Evolutionary conservation across 2,888 invertebrate species (phyloP).

Genomic region (Cryptocephalus primarius): DNA sequence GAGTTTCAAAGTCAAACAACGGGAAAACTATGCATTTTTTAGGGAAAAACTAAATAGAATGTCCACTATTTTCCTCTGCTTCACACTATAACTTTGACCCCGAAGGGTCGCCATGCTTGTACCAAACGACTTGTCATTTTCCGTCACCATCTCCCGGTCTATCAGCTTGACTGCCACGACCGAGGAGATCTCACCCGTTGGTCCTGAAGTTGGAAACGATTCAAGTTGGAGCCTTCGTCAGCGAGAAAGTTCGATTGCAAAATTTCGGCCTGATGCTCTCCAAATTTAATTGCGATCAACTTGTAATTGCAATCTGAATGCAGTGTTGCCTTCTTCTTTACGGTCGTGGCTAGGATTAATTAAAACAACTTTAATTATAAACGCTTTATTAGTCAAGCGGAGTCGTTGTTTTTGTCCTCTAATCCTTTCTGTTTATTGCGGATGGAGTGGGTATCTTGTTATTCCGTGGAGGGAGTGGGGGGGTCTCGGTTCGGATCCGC

Average conservation of each 20-base stretch:
- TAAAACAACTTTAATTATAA: constrained; percentile 26
- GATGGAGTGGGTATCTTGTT: constrained; percentile 1
- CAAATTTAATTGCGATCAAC: constrained; percentile 33
- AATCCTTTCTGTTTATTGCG: constrained; percentile 6
- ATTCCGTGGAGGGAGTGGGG: not conserved
- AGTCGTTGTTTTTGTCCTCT: constrained; percentile 8
- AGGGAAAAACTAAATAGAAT: too few relatives aligned
- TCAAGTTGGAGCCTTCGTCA: constrained; percentile 12
- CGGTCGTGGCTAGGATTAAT: constrained; percentile 23
- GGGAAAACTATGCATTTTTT: too few relatives aligned
- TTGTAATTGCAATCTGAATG: constrained; percentile 32
- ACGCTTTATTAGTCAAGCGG: constrained; percentile 19
- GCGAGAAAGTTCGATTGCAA: constrained; percentile 21
- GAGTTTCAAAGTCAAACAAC: too few relatives aligned
- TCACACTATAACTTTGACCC: too few relatives aligned
- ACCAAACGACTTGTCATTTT: too few relatives aligned
- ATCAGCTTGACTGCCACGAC: too few relatives aligned
- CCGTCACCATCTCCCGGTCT: too few relatives aligned
- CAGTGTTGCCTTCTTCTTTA: constrained; percentile 23
- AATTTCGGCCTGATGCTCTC: constrained; percentile 19
- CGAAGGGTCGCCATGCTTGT: too few relatives aligned
- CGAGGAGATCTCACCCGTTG: too few relatives aligned
- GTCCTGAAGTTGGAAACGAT: too few relatives aligned
- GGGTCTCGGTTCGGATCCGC: constrained; percentile 4
- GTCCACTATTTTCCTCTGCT: too few relatives aligned